Conservation (phyloP, 2,888 invertebrate species). For the Microctonus hyperodae region DNA sequence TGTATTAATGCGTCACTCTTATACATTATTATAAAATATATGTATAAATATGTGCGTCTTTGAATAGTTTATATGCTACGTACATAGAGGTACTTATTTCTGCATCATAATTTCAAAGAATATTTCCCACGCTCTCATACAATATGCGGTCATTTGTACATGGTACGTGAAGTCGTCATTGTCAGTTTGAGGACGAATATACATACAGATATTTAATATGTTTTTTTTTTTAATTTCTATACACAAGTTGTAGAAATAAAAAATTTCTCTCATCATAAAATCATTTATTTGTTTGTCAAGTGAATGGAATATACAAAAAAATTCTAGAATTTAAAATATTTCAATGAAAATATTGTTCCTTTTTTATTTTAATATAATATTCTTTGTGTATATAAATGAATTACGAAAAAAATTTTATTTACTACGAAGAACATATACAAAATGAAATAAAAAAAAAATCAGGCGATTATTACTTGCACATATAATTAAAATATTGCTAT, state of each 20-base stretch:
- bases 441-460: neutral
- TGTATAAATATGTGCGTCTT: neutral
- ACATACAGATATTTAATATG: neutral
- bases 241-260: neutral
- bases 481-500: neutral
- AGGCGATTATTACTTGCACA: neutral
- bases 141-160: conserved; percentile 16
- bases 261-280: neutral
- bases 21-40: neutral
- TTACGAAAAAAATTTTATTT: neutral
- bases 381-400: neutral
- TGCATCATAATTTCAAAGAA: conserved; percentile 12
- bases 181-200: conserved; percentile 3
- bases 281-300: neutral
- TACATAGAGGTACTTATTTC: neutral
- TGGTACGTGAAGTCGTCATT: neutral
- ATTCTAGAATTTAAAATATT: neutral
- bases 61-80: neutral
- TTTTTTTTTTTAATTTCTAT: neutral
- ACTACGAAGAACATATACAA: neutral
- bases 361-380: no score
- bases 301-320: neutral
- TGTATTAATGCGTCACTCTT: neutral
- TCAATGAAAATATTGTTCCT: neutral
- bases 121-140: conserved; percentile 22